These are phyloP conservation scores for Seriola dumerili DNA, from an alignment of 2,113 vertebrate species.

Conservation along the genomic window DNA sequence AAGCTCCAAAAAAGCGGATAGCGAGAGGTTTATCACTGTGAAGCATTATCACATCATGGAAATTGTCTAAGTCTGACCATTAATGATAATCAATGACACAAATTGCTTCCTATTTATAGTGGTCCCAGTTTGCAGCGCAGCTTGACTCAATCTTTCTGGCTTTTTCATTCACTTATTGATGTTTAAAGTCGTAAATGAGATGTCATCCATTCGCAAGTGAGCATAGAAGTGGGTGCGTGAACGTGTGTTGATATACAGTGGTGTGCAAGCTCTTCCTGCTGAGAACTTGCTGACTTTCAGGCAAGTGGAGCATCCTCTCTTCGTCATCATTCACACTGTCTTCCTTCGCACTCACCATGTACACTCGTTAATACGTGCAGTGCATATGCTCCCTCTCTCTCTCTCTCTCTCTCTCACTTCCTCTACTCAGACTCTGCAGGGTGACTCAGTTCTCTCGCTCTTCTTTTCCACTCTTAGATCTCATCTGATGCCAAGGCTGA, in stretches of 20 bases:
- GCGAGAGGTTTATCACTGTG: neutral
- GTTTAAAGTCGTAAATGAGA: slow-evolving; percentile 34
- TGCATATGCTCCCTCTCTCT: slow-evolving; percentile 67
- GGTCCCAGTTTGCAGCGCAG: slow-evolving; percentile 10
- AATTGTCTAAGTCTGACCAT: slow-evolving; percentile 10
- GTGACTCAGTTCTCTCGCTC: slow-evolving; percentile 58
- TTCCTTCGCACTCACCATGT: slow-evolving; percentile 53
- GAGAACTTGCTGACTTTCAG: slow-evolving; percentile 44
- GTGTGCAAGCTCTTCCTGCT: slow-evolving; percentile 5
- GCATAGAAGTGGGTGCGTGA: slow-evolving; percentile 7
- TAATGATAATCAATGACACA: slow-evolving; percentile 32
- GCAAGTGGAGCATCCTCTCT: slow-evolving; percentile 47
- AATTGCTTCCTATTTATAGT: slow-evolving; percentile 15
- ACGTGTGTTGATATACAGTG: slow-evolving; percentile 4
- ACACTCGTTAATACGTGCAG: slow-evolving; percentile 16
- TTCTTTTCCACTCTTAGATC: slow-evolving; percentile 85
- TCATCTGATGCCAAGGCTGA: slow-evolving; percentile 99
- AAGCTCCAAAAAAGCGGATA: neutral
- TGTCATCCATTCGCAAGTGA: slow-evolving; percentile 17
- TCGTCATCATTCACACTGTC: slow-evolving; percentile 49
- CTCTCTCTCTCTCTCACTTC: slow-evolving; percentile 36
- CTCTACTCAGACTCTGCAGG: slow-evolving; percentile 25
- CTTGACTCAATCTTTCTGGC: slow-evolving; percentile 24
- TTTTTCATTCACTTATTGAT: slow-evolving; percentile 18
- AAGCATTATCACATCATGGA: slow-evolving; percentile 23